Base-by-base conservation (phyloP, 1,140 invertebrate genomes). In the Lethrus apterus region DNA sequence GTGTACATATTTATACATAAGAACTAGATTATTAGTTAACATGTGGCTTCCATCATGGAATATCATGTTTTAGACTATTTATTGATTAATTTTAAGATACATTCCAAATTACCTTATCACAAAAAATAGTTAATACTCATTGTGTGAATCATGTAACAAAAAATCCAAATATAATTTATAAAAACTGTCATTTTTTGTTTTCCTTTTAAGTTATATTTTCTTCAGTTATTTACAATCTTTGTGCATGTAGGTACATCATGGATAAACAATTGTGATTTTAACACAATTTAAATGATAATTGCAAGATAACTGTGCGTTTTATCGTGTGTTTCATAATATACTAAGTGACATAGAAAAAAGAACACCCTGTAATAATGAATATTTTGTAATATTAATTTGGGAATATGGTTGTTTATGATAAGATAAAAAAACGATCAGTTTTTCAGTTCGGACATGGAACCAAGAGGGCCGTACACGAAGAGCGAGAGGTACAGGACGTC, bases 81-180 rank as follows among this genome's bases (percentile, higher is more conserved):
- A 33, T 30, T 23, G 20, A 42, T 42, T 29, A 29, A 19, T 23
- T 42, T 38, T 21, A 35, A 3, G 33, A 35, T 35, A 11, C 17
- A 35, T 35, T 4, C 17, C 3, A 14, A 35, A 35, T 13, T 13
- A 34, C 10, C 9, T 13, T n/a, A 34, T 13, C 21, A 42, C 24
- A 38, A 5, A 21, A 20, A 42, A 40, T 17, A 42, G 23, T 42
- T 38, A 23, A 29, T 42, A 42, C 38, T 42, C 38, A 41, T 41
- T 30, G 38, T 42, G 38, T 42, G 38, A 42, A 42, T 23, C 23
- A 24, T 42, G 21, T 26, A 24, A 42, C 21, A 29, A 42, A 17
- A 42, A 24, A 42, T 29, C 29, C 23, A 42, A 42, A 42, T 42
- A 42, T 42, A 42, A 42, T 42, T 42, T 42, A 42, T 42, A 42